Evolutionary conservation across 2,113 vertebrate genomes (phyloP).

Genomic region (Nettapus auritus): DNA sequence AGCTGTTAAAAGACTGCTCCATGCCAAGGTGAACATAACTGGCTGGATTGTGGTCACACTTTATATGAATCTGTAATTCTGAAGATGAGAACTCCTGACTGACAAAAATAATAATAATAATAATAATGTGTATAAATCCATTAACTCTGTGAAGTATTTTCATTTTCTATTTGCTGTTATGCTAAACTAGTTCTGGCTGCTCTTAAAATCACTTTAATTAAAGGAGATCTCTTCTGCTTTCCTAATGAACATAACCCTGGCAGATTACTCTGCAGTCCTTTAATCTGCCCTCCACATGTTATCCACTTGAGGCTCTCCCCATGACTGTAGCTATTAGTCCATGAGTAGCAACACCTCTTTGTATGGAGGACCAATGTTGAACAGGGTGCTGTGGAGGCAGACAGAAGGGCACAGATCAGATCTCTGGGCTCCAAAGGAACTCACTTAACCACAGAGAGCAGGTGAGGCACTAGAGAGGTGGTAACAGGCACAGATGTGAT

Average conservation of each 20-base stretch:
- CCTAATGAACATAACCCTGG: background rate
- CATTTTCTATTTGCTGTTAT: background rate
- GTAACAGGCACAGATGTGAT: background rate
- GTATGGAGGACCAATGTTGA: fast-evolving
- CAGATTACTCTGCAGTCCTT: background rate
- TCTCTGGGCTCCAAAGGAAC: background rate
- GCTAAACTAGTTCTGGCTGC: background rate
- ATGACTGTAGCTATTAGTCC: background rate
- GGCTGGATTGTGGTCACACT: background rate
- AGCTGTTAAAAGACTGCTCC: background rate
- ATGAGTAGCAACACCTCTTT: background rate
- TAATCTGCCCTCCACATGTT: background rate
- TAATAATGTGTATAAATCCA: background rate
- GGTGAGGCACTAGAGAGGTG: background rate
- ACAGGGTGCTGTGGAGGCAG: background rate
- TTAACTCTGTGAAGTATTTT: background rate
- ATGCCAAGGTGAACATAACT: background rate
- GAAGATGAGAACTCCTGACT: background rate
- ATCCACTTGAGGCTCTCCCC: background rate
- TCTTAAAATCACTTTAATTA: background rate
- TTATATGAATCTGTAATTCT: background rate
- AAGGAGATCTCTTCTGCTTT: background rate
- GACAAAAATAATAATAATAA: background rate
- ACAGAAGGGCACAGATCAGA: background rate
- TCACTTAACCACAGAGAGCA: background rate